These are phyloP conservation scores for Nothoprocta perdicaria DNA, from an alignment of 2,113 vertebrate species.

Conservation along the genomic window DNA sequence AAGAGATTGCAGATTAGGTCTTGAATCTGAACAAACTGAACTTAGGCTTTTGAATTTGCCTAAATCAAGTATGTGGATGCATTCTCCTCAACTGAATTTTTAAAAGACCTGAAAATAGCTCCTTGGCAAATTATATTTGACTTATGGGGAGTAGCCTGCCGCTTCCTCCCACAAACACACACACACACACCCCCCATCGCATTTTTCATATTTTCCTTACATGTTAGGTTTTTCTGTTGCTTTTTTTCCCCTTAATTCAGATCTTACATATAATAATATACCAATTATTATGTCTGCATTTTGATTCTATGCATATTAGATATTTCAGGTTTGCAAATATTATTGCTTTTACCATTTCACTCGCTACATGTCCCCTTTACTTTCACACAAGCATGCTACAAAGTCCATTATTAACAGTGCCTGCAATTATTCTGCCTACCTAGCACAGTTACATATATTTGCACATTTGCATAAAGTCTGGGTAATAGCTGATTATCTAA, in stretches of 20 bases:
- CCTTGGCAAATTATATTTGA: not conserved
- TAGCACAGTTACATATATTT: not conserved
- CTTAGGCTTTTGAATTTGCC: not conserved
- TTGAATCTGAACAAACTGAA: constrained; percentile 5
- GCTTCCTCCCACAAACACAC: not conserved
- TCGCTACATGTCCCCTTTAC: not conserved
- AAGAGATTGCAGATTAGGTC: not conserved
- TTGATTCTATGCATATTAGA: not conserved
- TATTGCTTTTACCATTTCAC: not conserved
- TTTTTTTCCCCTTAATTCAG: not conserved
- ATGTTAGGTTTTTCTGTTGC: not conserved
- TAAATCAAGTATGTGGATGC: not conserved
- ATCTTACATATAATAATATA: not conserved
- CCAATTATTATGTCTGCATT: not conserved
- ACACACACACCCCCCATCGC: not conserved
- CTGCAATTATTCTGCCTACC: not conserved
- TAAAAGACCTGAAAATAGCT: constrained; percentile 10
- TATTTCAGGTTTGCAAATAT: not conserved
- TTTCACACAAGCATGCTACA: not conserved
- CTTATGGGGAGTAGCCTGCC: not conserved
- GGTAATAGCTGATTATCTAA: not conserved
- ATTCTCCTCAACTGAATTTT: not conserved
- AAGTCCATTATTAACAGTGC: not conserved
- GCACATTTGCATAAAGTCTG: not conserved
- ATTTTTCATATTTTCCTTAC: not conserved